Base-by-base conservation (phyloP, 2,888 invertebrate genomes). In the Corbicula japonica region DNA sequence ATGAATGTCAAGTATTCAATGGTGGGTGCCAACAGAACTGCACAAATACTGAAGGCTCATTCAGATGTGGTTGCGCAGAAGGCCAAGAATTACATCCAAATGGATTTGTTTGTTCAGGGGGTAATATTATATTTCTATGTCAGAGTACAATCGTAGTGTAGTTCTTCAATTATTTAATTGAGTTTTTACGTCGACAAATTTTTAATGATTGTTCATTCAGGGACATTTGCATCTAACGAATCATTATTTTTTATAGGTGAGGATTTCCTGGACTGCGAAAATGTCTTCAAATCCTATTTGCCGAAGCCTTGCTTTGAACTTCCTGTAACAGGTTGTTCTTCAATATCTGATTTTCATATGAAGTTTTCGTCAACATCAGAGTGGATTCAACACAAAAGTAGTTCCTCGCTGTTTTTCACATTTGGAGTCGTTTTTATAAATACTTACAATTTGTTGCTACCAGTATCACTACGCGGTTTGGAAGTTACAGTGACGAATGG, bases 341-440 rank as follows among this genome's bases (percentile, higher is more conserved):
- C 60, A 28, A 52, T 34, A 4, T n/a, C 21, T 8, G 52, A 60
- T 38, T 50, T 32, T 15, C 50, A 35, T 5, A 23, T 70, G 2
- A n/a, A 4, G 1, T 5, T 70, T 18, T 61, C 48, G 15, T 70
- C 70, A 12, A 70, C 70, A 12, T 61, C 61, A 6, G n/a, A 50
- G 2, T 70, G 70, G 70, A 61, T 30, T 21, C 32, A 23, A 34
- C 12, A 6, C 1, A 23, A 46, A 30, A 48, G 18, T 6, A 12
- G 10, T 26, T n/a, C n/a, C n/a, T n/a, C n/a, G n/a, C 30, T 35
- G 1, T 30, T 50, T 18, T 70, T 34, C 41, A 61, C 70, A 2
- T n/a, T 23, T 21, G 70, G 70, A 10, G 28, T 70, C 18, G 38
- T 60, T 18, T 70, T 70, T 38, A 61, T 38, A 26, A 52, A 70